Evolutionary conservation across 2,888 invertebrate species (phyloP).

Genomic region (Eupithecia insigniata): DNA sequence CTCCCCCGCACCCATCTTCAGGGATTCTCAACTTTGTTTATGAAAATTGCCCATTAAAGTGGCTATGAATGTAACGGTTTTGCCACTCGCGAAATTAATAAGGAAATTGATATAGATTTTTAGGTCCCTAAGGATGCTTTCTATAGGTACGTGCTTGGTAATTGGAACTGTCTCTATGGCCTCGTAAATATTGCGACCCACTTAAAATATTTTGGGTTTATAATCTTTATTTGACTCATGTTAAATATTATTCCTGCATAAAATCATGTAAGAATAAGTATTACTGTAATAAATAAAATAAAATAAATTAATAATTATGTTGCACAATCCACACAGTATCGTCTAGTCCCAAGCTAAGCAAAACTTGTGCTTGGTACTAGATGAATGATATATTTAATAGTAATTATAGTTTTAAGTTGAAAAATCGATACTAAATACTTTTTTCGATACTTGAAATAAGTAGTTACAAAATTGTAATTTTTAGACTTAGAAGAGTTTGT

Average conservation of each 20-base stretch:
- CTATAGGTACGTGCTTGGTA: constrained; percentile 36
- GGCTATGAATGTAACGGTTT: constrained; percentile 83
- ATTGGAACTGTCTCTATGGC: constrained; percentile 29
- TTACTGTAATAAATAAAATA: too few species aligned
- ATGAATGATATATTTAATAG: too few species aligned
- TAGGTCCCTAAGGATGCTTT: constrained; percentile 55
- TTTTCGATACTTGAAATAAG: not conserved
- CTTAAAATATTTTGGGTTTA: constrained; percentile 7
- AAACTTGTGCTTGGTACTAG: too few species aligned
- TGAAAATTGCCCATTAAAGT: constrained; percentile 84
- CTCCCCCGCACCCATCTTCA: constrained; percentile 61
- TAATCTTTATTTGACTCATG: not conserved
- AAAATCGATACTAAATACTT: not conserved
- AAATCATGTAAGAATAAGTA: not conserved
- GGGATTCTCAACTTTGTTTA: constrained; percentile 83
- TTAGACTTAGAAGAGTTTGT: too few species aligned
- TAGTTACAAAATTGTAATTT: not conserved
- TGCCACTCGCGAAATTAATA: constrained; percentile 82
- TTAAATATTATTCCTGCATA: not conserved
- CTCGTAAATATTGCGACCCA: constrained; percentile 23
- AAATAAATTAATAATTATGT: too few species aligned
- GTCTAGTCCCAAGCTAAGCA: too few species aligned
- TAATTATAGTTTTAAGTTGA: not conserved
- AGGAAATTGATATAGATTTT: constrained; percentile 82
- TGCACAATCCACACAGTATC: too few species aligned